phyloP scores from a whole-genome alignment of 2,113 vertebrate species.

The Sitta europaea region DNA sequence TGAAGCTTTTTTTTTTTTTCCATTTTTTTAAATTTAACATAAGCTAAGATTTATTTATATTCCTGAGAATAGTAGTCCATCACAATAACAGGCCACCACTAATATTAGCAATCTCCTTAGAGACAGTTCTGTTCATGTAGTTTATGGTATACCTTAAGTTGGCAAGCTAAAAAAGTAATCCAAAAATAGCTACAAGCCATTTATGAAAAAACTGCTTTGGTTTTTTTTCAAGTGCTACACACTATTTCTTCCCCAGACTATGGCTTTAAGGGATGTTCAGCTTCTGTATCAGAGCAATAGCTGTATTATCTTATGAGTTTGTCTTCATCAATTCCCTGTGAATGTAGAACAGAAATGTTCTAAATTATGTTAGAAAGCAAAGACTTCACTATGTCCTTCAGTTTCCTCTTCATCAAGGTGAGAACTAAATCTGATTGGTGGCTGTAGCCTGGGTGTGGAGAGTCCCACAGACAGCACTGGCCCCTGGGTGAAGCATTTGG shows the following conservation, averaged over 20 bases:
- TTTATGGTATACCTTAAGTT: not conserved
- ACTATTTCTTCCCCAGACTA: not conserved
- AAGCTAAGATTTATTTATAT: not conserved
- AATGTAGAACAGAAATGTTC: not conserved
- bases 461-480: not conserved
- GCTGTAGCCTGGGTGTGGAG: not conserved
- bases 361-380: accelerated
- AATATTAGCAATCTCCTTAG: not conserved
- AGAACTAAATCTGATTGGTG: not conserved
- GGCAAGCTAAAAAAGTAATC: not conserved
- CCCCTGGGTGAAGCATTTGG: not conserved
- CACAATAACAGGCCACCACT: not conserved
- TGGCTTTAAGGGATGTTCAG: not conserved
- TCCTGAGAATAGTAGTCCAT: not conserved
- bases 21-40: not conserved
- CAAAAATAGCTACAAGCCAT: not conserved
- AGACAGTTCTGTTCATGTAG: not conserved
- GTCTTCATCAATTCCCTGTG: not conserved
- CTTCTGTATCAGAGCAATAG: not conserved
- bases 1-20: not conserved
- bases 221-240: not conserved
- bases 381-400: not conserved
- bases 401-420: not conserved
- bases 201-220: not conserved
- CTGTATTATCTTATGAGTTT: not conserved